phyloP scores from a whole-genome alignment of 2,797 vertebrate genomes.

The Hoplostethus atlanticus region DNA sequence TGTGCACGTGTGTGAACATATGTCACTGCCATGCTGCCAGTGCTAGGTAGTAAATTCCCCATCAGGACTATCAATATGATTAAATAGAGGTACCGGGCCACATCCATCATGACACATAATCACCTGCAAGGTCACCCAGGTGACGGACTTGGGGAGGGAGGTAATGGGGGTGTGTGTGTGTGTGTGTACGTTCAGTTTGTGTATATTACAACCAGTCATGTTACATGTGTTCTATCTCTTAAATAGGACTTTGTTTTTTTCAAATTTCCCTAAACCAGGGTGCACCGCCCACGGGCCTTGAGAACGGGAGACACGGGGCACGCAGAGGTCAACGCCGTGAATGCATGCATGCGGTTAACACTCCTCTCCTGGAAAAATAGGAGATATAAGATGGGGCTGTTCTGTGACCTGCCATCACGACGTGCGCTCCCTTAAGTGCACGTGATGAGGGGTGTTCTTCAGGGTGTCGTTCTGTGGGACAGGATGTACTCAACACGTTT shows the following conservation, averaged over 20 bases:
- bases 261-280: neutral
- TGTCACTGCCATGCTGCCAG: conserved; percentile 74
- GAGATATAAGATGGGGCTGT: conserved; percentile 11
- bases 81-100: conserved; percentile 71
- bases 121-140: conserved; percentile 68
- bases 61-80: conserved; percentile 78
- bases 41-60: conserved; percentile 73
- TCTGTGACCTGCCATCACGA: conserved; percentile 22
- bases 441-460: conserved; percentile 32
- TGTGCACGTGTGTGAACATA: conserved; percentile 57
- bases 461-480: conserved; percentile 23
- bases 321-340: conserved; percentile 34
- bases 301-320: conserved; percentile 21
- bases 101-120: conserved; percentile 81
- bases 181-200: conserved; percentile 29
- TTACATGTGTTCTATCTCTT: conserved; percentile 38
- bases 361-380: conserved; percentile 22
- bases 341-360: conserved; percentile 31
- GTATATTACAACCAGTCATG: conserved; percentile 36
- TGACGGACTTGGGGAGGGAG: conserved; percentile 56
- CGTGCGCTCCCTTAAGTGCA: conserved; percentile 16
- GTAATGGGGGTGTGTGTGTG: conserved; percentile 57
- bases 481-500: conserved; percentile 13
- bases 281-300: conserved; percentile 6
- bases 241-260: conserved; percentile 4